A percentile compares a stretch with the other conserved stretches of the same genome.
Conservation (phyloP, 1,140 invertebrate species). For the Akabosia matsudoensis region DNA sequence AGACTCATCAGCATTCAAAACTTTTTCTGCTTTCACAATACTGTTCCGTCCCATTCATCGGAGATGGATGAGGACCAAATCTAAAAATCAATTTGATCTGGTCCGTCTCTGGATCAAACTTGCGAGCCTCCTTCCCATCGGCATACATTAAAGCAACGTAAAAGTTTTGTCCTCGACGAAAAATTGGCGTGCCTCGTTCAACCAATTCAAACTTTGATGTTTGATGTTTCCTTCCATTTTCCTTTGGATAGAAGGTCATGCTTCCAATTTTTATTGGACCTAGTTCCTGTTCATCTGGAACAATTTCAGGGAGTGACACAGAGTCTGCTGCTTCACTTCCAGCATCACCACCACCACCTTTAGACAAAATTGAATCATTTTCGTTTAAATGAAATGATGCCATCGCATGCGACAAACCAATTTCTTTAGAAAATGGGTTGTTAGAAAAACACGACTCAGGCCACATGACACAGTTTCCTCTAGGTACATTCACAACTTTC, state of each 20-base stretch:
- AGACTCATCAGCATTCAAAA: slow-evolving; percentile 40
- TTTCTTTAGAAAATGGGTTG: neutral
- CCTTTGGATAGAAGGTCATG: slow-evolving; percentile 50
- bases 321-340: neutral
- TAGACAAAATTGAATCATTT: neutral
- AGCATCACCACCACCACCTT: too few species aligned
- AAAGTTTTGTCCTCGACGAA: slow-evolving; percentile 65
- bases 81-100: slow-evolving; percentile 60
- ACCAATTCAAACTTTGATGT: slow-evolving; percentile 52
- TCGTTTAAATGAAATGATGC: neutral
- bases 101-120: slow-evolving; percentile 57
- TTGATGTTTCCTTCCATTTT: slow-evolving; percentile 52
- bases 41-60: slow-evolving; percentile 49
- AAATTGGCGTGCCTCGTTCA: slow-evolving; percentile 53
- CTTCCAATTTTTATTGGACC: slow-evolving; percentile 46
- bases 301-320: neutral
- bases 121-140: slow-evolving; percentile 49
- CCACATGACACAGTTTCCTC: too few species aligned
- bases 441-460: too few species aligned
- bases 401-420: neutral
- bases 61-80: slow-evolving; percentile 56
- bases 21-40: slow-evolving; percentile 46
- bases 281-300: neutral
- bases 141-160: slow-evolving; percentile 59
- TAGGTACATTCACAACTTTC: too few species aligned